Evolutionary conservation across 2,888 invertebrate genomes (phyloP), one percentile per base, ranked within the genome.

Genomic region (Mayetiola destructor): DNA sequence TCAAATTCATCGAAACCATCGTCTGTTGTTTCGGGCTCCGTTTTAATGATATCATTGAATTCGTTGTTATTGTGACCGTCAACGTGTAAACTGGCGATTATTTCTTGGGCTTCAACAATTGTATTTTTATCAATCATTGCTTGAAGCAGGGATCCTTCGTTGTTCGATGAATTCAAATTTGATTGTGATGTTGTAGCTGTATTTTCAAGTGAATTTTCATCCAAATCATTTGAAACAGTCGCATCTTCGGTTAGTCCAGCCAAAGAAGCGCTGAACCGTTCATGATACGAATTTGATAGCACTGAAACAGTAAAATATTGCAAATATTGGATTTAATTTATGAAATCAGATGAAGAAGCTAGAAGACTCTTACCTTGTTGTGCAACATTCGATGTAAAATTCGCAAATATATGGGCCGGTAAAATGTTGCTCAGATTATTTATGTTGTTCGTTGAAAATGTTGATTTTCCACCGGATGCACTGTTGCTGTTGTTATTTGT

Each of bases 31-130:
- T 56, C 42, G 4, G 32, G 29, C 29, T 56, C 42, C 20, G 40
- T 39, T 27, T 40, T 42, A n/a, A 21, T 59, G n/a, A 18, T 48
- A 27, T 37, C 58, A 37, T 23, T 56, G 21, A 21, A 42, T 29
- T 55, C 58, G 23, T 39, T 56, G 30, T 55, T 56, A n/a, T 64
- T 64, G 27, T 72, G 69, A 57, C 69, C 63, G 32, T 71, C 69
- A 16, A 68, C 63, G 59, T 69, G 69, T 21, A 72, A 66, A 6
- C 68, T 67, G n/a, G 66, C 64, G n/a, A 72, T 60, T 55, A 81
- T 78, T 64, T 87, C 86, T 64, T 88, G 74, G 1, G 87, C 86
- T 70, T 83, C 83, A 35, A 83, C 81, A 56, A 83, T 81, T 20
- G 80, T 73, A 56, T 74, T 73, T 65, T 82, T 81, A 61, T 84